Percentiles rank a stretch among this genome's conserved stretches.
phyloP scores from a whole-genome alignment of 2,888 invertebrate species.

The Unio delphinus region DNA sequence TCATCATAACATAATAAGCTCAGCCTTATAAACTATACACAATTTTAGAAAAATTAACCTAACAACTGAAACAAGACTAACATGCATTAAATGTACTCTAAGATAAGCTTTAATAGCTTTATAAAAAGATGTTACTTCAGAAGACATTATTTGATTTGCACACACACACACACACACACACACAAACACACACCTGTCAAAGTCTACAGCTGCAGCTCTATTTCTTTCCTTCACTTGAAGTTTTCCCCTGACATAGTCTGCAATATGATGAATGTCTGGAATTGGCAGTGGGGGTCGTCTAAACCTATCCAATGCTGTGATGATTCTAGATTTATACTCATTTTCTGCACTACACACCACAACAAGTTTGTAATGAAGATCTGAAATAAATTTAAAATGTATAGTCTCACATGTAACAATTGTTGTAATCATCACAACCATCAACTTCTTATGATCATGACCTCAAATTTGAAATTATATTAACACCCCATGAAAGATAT shows the following conservation, averaged over 20 bases:
- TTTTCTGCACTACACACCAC: conserved; percentile 57
- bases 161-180: too few species aligned
- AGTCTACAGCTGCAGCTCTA: conserved; percentile 21
- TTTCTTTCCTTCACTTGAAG: conserved; percentile 10
- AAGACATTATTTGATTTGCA: neutral
- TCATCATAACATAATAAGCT: too few species aligned
- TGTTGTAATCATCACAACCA: too few species aligned
- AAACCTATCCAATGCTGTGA: conserved; percentile 40
- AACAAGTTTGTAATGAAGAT: conserved; percentile 40
- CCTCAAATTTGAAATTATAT: too few species aligned
- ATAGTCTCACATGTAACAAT: too few species aligned
- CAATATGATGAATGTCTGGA: conserved; percentile 2
- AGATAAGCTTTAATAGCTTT: neutral
- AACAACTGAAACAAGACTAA: too few species aligned
- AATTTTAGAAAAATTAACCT: too few species aligned
- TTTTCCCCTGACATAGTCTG: conserved; percentile 15
- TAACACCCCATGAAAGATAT: neutral
- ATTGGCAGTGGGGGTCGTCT: conserved; percentile 14
- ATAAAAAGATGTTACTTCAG: neutral
- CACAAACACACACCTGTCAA: conserved; percentile 14
- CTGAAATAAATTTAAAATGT: conserved; percentile 14
- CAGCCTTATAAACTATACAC: too few species aligned
- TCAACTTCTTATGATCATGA: too few species aligned
- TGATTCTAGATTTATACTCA: conserved; percentile 56
- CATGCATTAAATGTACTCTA: too few species aligned